Evolutionary conservation across 2,113 vertebrate genomes (phyloP), one percentile per base, ranked within the genome.

Genomic region (Cyprinodon tularosa): DNA sequence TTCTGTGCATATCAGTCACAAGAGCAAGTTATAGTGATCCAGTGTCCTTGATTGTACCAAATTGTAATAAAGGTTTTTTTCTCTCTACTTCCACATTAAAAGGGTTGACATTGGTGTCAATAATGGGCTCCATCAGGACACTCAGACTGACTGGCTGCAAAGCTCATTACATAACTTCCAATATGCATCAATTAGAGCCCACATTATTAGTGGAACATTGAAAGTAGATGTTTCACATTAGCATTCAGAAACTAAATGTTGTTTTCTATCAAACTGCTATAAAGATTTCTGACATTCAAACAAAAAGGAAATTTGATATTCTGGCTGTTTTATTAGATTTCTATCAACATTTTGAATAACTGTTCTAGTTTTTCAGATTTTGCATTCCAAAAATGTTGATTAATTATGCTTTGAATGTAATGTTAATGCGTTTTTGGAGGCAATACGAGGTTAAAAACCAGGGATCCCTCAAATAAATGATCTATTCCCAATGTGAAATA

Each of bases 41-140:
- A 14, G 4, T 39, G 47, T 4, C 50, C 11, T 39, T 38, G 47
- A 68, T 80, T 71, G 47, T 40, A 68, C 45, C 37, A 42, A 9
- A 72, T 12, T 64, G 42, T 61, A 47, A 73, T 42, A 59, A 10
- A 76, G 38, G 60, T 76, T 80, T 57, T 22, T 61, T 4, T 77
- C 64, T 5, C n/a, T 37, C 10, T 64, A 80, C 60, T 75, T 59
- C 60, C 62, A 39, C 22, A 77, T 77, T 80, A 36, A 68, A 77
- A 66, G 22, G 9, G 17, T 17, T 76, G 40, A n/a, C 36, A 39
- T 14, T 61, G 60, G 45, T 42, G 66, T n/a, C 17, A 4, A 44
- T 45, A 36, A 29, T 44, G 57, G 20, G 71, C 62, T 62, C 48
- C 22, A 74, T 79, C 13, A 40, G 71, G 64, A 72, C 37, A 57